Conservation (phyloP, 2,113 vertebrate genomes). For the Thermophis baileyi region DNA sequence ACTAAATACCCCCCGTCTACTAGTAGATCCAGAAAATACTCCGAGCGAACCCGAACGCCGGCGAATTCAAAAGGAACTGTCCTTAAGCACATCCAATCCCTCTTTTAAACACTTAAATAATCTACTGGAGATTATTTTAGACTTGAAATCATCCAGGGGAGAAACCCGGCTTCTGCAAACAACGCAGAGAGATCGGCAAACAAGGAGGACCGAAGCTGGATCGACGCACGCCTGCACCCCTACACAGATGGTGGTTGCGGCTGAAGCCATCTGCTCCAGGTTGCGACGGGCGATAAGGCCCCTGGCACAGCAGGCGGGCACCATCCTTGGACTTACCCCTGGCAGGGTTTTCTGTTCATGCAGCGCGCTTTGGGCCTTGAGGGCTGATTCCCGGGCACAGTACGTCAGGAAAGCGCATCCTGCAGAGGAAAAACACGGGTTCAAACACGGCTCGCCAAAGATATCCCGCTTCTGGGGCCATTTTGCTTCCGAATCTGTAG, state of each 20-base stretch:
- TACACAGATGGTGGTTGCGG: background rate
- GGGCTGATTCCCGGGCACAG: conserved; percentile 86
- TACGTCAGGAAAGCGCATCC: conserved; percentile 93
- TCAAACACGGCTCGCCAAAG: background rate
- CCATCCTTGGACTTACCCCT: background rate
- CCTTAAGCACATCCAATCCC: too few species aligned
- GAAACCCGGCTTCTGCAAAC: background rate
- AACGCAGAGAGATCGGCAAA: background rate
- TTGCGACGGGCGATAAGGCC: background rate
- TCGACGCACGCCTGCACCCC: background rate
- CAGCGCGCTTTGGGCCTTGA: conserved; percentile 90
- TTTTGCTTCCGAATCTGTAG: background rate
- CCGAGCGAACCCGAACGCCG: rapidly evolving
- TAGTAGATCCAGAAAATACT: background rate
- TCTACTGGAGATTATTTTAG: background rate
- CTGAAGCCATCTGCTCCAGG: background rate
- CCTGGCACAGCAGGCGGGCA: background rate
- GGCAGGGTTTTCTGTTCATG: conserved; percentile 86
- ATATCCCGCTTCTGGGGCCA: background rate
- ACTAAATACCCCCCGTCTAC: background rate
- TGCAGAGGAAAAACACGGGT: conserved; percentile 45
- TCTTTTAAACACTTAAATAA: background rate
- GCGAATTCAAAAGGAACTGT: background rate
- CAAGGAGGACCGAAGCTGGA: background rate
- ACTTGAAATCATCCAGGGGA: background rate